A percentile compares a stretch with the other conserved stretches of the same genome.
Conservation (phyloP, 2,113 vertebrate species). For the Capreolus pygargus region DNA sequence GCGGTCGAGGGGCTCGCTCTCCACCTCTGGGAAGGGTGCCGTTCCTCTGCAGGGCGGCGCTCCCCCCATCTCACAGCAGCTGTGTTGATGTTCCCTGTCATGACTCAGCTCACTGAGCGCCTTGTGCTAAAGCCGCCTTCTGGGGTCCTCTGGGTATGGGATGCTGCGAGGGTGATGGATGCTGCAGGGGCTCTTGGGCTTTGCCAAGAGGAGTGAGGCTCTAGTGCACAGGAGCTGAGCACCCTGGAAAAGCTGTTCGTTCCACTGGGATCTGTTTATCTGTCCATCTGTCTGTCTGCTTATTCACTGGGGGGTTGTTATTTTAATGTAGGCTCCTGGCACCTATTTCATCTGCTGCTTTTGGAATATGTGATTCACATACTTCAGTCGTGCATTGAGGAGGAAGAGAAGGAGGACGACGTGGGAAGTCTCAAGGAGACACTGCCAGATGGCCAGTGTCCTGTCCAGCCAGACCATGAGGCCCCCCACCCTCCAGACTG, state of each 20-base stretch:
- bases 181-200: not conserved
- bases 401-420: slow-evolving; percentile 71
- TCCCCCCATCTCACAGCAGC: not conserved
- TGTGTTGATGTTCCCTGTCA: not conserved
- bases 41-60: not conserved
- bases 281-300: not conserved
- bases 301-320: not conserved
- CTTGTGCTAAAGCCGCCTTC: not conserved
- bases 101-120: not conserved
- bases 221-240: not conserved
- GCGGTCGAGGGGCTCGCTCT: accelerated
- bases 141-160: too few species aligned
- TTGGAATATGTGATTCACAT: slow-evolving; percentile 78
- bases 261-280: not conserved
- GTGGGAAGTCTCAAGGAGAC: not conserved
- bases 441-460: slow-evolving; percentile 26
- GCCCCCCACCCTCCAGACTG: slow-evolving; percentile 1
- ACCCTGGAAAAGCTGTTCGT: not conserved
- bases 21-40: not conserved
- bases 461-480: slow-evolving; percentile 45
- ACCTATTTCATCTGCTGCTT: slow-evolving; percentile 80
- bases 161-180: accelerated
- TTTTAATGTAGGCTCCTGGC: slow-evolving; percentile 80
- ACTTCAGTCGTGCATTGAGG: slow-evolving; percentile 76
- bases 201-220: not conserved